Evolutionary conservation across 2,113 vertebrate genomes (phyloP).

Genomic region (Odontesthes bonariensis): DNA sequence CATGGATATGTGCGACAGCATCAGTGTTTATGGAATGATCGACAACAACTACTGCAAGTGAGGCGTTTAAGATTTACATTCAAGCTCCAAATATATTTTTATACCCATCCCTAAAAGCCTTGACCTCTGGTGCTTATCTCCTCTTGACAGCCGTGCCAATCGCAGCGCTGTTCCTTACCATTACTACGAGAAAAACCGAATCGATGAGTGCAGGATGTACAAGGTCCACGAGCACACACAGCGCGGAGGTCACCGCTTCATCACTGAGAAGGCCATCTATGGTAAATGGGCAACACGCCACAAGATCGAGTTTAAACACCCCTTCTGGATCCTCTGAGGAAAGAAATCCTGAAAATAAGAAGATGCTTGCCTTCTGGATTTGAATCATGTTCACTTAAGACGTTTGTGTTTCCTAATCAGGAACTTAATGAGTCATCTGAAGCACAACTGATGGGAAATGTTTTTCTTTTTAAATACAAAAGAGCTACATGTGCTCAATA

Average conservation of each 20-base stretch:
- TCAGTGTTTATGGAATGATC: constrained; percentile 93
- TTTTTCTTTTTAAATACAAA: neutral
- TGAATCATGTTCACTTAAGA: neutral
- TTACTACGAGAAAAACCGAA: constrained; percentile 89
- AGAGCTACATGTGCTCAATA: neutral
- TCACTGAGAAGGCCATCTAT: constrained; percentile 95
- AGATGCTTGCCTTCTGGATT: neutral
- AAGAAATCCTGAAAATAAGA: neutral
- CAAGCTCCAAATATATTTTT: neutral
- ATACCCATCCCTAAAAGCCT: neutral
- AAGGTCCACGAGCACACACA: constrained; percentile 84
- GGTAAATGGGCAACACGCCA: constrained; percentile 90
- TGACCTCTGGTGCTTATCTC: neutral
- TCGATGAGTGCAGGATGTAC: constrained; percentile 93
- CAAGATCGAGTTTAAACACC: constrained; percentile 86
- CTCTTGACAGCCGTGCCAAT: constrained; percentile 69
- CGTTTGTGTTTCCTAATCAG: neutral
- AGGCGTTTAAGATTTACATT: constrained; percentile 9
- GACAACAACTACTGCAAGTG: constrained; percentile 92
- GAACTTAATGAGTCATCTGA: no score
- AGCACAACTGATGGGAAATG: no score
- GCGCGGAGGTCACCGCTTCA: constrained; percentile 92
- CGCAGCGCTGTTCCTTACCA: constrained; percentile 91
- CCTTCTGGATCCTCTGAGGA: constrained; percentile 82
- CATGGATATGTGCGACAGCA: constrained; percentile 90